These are phyloP conservation scores for Ceyx melanurus DNA, from an alignment of 2,113 vertebrate genomes.

Conservation along the genomic window DNA sequence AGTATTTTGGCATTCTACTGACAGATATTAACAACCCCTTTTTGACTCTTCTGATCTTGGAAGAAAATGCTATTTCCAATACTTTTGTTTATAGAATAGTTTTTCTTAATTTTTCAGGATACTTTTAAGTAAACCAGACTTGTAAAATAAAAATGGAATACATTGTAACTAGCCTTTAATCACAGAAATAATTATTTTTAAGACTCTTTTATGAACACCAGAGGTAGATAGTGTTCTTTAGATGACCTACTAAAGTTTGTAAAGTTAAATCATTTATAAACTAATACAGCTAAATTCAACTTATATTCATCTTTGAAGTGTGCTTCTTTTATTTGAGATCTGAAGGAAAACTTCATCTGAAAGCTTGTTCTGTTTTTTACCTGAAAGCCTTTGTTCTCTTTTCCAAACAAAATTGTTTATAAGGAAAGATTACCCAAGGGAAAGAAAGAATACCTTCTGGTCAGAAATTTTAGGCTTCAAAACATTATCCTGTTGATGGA, in stretches of 20 bases:
- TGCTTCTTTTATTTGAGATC: constrained; percentile 25
- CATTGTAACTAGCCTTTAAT: not conserved
- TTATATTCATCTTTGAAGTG: constrained; percentile 32
- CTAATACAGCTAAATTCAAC: constrained; percentile 15
- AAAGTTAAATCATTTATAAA: constrained; percentile 33
- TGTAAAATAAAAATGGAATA: not conserved
- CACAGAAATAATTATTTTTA: not conserved
- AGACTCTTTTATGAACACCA: not conserved
- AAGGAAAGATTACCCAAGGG: not conserved
- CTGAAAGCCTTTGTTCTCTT: constrained; percentile 42
- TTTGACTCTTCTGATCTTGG: not conserved
- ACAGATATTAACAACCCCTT: not conserved
- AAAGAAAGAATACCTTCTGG: not conserved
- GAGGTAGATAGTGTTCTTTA: not conserved
- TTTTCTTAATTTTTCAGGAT: not conserved
- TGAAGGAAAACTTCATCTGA: constrained; percentile 14
- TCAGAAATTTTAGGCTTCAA: not conserved
- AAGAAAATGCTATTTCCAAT: not conserved
- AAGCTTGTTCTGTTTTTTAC: not conserved
- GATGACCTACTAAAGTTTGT: constrained; percentile 46
- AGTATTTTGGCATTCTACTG: not conserved
- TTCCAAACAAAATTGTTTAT: not conserved
- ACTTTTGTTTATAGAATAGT: not conserved
- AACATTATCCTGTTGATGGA: not conserved
- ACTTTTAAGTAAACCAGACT: not conserved